A percentile compares a stretch with the other conserved stretches of the same genome.
Conservation (phyloP, 2,888 invertebrate species). For the Tubulanus polymorphus region DNA sequence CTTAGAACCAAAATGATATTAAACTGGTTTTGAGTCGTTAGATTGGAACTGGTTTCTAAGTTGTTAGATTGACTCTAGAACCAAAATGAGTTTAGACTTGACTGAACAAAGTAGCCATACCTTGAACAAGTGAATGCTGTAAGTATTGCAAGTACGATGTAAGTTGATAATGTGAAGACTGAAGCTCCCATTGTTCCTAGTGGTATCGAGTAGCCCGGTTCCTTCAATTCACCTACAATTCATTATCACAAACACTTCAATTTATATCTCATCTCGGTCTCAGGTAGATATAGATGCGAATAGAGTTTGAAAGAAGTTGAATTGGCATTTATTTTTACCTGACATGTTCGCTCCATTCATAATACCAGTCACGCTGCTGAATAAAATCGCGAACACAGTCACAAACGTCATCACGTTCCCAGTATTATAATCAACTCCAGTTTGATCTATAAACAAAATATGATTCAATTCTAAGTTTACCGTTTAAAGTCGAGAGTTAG, state of each 20-base stretch:
- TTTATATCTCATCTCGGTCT: not conserved
- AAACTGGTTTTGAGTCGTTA: not conserved
- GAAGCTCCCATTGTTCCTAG: constrained; percentile 78
- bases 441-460: too few relatives aligned
- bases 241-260: not conserved
- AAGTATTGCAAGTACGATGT: constrained; percentile 74
- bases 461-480: too few relatives aligned
- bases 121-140: constrained; percentile 78
- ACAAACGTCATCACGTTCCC: constrained; percentile 72
- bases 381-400: constrained; percentile 93
- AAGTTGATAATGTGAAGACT: constrained; percentile 82
- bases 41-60: not conserved
- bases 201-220: constrained; percentile 90
- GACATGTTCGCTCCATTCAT: constrained; percentile 99
- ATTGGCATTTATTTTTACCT: constrained; percentile 46
- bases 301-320: not conserved
- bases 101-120: constrained; percentile 26
- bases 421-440: constrained; percentile 70
- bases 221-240: constrained; percentile 80
- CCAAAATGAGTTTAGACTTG: too few relatives aligned
- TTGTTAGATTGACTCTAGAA: too few relatives aligned
- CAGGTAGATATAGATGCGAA: not conserved
- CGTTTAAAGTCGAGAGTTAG: too few relatives aligned
- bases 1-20: too few relatives aligned
- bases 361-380: constrained; percentile 97